These are phyloP conservation scores for Turdus rufiventris DNA, from an alignment of 2,113 vertebrate species.

Conservation along the genomic window DNA sequence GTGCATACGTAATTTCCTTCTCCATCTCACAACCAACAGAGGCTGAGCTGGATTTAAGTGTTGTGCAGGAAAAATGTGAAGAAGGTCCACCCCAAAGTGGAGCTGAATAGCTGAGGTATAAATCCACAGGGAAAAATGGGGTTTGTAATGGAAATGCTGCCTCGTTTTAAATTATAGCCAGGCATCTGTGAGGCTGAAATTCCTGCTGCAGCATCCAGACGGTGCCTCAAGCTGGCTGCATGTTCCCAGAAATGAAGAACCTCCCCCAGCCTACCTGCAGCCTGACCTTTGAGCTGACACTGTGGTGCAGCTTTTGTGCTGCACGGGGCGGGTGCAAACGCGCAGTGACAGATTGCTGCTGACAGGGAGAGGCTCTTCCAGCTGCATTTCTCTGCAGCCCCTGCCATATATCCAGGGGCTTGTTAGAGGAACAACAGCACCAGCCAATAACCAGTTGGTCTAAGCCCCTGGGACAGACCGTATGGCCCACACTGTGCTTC, in stretches of 20 bases:
- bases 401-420: slow-evolving; percentile 42
- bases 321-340: not conserved
- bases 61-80: not conserved
- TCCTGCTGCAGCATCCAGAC: slow-evolving; percentile 34
- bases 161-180: not conserved
- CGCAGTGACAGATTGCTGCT: slow-evolving; percentile 53
- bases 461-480: slow-evolving; percentile 42
- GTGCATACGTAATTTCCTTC: slow-evolving; percentile 35
- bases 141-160: slow-evolving; percentile 31
- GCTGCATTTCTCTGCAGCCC: slow-evolving; percentile 51
- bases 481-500: slow-evolving; percentile 44
- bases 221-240: slow-evolving; percentile 20
- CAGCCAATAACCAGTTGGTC: slow-evolving; percentile 47
- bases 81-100: not conserved
- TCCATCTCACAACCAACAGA: not conserved
- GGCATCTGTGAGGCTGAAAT: slow-evolving; percentile 26
- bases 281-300: slow-evolving; percentile 10
- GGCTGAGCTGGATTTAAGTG: not conserved
- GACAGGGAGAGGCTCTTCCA: slow-evolving; percentile 33
- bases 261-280: slow-evolving; percentile 9
- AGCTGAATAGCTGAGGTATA: slow-evolving; percentile 5
- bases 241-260: not conserved
- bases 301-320: slow-evolving; percentile 13
- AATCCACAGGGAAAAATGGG: not conserved
- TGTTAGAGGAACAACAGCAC: slow-evolving; percentile 48